A percentile compares a stretch with the other conserved stretches of the same genome.
Conservation (phyloP, 2,888 invertebrate species). For the Dicyrtoma fusca region DNA sequence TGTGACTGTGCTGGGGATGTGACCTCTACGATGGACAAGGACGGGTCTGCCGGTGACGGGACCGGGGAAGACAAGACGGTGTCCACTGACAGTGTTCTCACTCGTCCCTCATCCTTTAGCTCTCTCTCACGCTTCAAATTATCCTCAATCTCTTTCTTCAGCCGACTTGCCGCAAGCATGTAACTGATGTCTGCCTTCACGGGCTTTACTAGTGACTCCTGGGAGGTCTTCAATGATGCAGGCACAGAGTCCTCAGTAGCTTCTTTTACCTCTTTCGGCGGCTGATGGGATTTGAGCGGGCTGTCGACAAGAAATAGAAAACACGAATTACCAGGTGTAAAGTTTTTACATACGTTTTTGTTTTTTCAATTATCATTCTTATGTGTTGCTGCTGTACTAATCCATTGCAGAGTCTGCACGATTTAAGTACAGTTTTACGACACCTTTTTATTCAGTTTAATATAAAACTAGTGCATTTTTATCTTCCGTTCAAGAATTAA, state of each 20-base stretch:
- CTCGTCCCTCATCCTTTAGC: constrained; percentile 39
- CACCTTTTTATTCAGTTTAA: too few relatives aligned
- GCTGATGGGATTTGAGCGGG: constrained; percentile 1
- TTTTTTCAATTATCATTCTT: too few relatives aligned
- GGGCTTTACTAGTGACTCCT: constrained; percentile 10
- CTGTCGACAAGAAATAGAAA: background rate
- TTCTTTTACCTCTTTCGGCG: constrained; percentile 14
- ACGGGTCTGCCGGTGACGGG: background rate
- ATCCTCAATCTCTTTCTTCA: constrained; percentile 54
- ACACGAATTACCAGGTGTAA: too few relatives aligned
- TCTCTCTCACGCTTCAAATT: constrained; percentile 52
- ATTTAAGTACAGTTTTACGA: too few relatives aligned
- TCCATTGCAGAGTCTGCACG: too few relatives aligned
- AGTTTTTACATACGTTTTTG: too few relatives aligned
- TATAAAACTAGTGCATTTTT: too few relatives aligned
- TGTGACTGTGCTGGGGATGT: too few relatives aligned
- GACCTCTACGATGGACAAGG: background rate
- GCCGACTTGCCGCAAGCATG: constrained; percentile 53
- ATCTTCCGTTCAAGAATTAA: too few relatives aligned
- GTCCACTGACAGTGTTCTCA: constrained; percentile 31
- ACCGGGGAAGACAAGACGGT: constrained; percentile 13
- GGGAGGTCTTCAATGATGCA: background rate
- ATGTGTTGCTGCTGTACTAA: too few relatives aligned
- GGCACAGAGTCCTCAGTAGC: constrained; percentile 4
- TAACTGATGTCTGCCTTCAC: constrained; percentile 45